Conservation (phyloP, 92 coral and sea anemone species). For the Diadumene lineata region DNA sequence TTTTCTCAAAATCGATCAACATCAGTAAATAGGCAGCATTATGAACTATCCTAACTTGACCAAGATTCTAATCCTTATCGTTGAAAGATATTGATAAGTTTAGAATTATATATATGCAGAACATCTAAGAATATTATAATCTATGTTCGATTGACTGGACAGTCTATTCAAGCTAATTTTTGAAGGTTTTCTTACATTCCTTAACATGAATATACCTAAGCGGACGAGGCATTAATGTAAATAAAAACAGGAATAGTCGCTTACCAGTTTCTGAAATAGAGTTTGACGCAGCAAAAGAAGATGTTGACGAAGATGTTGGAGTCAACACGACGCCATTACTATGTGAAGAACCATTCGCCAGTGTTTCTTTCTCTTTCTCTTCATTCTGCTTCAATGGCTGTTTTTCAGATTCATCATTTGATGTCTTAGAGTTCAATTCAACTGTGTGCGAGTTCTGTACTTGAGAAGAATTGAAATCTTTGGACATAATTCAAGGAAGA, state of each 20-base stretch:
- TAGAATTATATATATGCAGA: not conserved
- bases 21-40: not conserved
- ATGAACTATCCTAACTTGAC: not conserved
- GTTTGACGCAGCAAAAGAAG: constrained; percentile 1
- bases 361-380: not conserved
- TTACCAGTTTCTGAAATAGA: constrained; percentile 10
- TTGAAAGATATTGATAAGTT: not conserved
- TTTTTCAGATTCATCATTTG: not conserved
- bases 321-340: constrained; percentile 21
- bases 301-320: constrained; percentile 27
- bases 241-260: not conserved
- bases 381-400: not conserved
- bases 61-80: not conserved
- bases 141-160: too few relatives aligned
- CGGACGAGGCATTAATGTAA: too few relatives aligned
- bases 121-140: too few relatives aligned
- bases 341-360: not conserved
- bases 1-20: not conserved
- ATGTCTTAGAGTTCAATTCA: not conserved
- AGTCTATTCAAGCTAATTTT: too few relatives aligned
- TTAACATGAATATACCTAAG: not conserved
- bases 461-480: constrained; percentile 12
- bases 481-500: constrained; percentile 25
- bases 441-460: not conserved
- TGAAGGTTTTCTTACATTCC: not conserved